phyloP scores from a whole-genome alignment of 2,113 vertebrate species.

The Amia ocellicauda region DNA sequence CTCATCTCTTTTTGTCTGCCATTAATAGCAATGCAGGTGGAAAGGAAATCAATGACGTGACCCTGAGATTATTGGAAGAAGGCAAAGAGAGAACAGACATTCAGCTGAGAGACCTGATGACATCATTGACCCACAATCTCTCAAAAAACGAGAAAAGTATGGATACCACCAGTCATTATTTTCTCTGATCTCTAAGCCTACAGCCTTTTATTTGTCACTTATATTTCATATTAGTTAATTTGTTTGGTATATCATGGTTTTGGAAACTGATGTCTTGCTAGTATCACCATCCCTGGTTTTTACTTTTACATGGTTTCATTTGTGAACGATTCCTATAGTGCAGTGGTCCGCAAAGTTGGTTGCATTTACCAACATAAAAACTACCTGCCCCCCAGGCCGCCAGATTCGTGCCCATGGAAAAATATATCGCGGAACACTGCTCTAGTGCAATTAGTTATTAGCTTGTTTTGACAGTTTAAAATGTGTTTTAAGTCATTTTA shows the following conservation, averaged over 20 bases:
- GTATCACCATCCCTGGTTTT: not conserved
- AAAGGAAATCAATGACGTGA: constrained; percentile 71
- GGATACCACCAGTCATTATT: too few species aligned
- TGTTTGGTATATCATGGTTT: not conserved
- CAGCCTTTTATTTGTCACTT: not conserved
- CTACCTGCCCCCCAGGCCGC: too few species aligned
- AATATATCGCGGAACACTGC: too few species aligned
- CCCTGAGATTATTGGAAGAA: constrained; percentile 78
- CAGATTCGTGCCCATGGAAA: too few species aligned
- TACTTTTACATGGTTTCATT: not conserved
- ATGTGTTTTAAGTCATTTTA: too few species aligned
- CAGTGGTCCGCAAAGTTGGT: too few species aligned
- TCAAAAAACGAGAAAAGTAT: constrained; percentile 92
- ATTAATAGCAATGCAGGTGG: constrained; percentile 81
- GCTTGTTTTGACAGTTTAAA: too few species aligned
- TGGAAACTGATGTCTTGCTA: not conserved
- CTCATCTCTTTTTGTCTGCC: not conserved
- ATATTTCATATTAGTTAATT: not conserved
- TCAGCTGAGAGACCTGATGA: constrained; percentile 78
- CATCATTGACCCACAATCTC: constrained; percentile 64
- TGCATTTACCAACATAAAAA: too few species aligned
- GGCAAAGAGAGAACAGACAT: constrained; percentile 79
- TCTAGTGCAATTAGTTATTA: too few species aligned
- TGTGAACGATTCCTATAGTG: too few species aligned
- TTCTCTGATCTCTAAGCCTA: not conserved